Evolutionary conservation across 64 coral and sea anemone species (phyloP).

Genomic region (Dendrophyllia cribrosa): DNA sequence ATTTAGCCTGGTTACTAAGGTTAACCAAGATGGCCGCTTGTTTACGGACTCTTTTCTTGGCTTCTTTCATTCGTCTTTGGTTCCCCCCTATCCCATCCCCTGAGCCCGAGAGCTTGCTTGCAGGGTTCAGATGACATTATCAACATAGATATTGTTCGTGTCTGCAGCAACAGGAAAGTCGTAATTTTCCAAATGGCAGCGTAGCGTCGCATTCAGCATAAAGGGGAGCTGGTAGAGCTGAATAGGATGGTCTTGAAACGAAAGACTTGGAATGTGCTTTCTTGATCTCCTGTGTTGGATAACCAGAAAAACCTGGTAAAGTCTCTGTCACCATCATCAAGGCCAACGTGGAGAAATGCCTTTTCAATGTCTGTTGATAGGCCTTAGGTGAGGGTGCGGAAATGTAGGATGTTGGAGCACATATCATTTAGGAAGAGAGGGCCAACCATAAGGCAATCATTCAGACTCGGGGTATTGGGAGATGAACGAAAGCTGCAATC

Average conservation of each 20-base stretch:
- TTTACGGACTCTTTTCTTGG: no score
- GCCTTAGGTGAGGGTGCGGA: conserved; percentile 52
- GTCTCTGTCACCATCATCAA: conserved; percentile 44
- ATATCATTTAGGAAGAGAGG: conserved; percentile 33
- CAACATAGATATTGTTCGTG: conserved; percentile 48
- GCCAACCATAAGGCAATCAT: conserved; percentile 57
- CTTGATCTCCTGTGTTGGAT: conserved; percentile 17
- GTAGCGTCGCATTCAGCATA: conserved; percentile 15
- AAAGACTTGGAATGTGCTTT: conserved; percentile 48
- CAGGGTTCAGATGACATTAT: conserved; percentile 33
- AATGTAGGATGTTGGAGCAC: conserved; percentile 28
- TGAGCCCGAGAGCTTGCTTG: no score
- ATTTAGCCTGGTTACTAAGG: no score
- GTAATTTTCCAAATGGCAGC: conserved; percentile 14
- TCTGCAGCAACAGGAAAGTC: conserved; percentile 3
- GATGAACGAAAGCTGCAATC: conserved; percentile 39
- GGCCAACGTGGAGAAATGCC: conserved; percentile 38
- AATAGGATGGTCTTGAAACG: conserved; percentile 15
- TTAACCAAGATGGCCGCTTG: no score
- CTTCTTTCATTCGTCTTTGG: no score
- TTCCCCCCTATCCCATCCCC: no score
- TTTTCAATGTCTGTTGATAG: conserved; percentile 69
- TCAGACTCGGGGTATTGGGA: conserved; percentile 50
- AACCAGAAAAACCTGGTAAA: conserved; percentile 67
- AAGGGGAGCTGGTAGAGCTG: conserved; percentile 37